Base-by-base conservation (phyloP, 2,888 invertebrate genomes). In the Elegia similella region DNA sequence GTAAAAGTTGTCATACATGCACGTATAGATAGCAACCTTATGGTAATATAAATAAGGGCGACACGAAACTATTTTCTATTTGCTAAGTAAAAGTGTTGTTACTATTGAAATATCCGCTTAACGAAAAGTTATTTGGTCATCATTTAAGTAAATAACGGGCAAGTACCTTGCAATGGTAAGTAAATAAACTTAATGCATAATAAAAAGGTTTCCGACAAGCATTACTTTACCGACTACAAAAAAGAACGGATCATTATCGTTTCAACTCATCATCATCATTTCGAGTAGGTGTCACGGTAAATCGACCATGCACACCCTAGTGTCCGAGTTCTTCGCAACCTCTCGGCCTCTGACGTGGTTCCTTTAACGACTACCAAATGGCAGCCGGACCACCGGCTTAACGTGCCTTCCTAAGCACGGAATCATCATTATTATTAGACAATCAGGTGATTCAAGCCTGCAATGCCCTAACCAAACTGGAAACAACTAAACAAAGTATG, bases 41-140 rank as follows among this genome's bases (percentile, higher is more conserved):
- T 69, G 2, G 2, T 0, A 15, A 2, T 38, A 0, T 63, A 2
- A 54, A 70, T 71, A 78, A 68, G 69, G 57, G 30, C 13, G 29
- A 30, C 8, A 29, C n/a, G 15, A 29, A 17, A 32, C n/a, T 32
- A 59, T 70, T 82, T 79, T 83, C 78, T 84, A 79, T 86, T 86
- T 84, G 72, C 65, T 56, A 72, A 85, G 86, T 85, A 84, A 86
- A 83, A 85, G 84, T 84, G 60, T 59, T 76, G 78, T 74, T 76
- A 76, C 67, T 76, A 72, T 72, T 77, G 54, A 57, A 48, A 57
- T 52, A 38, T 58, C 47, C 56, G 60, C 52, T 59, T 65, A 58
- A 62, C 59, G 42, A 64, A 59, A 43, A 32, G 29, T 48, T 38
- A 42, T 42, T 48, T 55, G 38, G 23, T 42, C 47, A 38, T 23